Base-by-base conservation (phyloP, 2,888 invertebrate species). In the Strigamia crassipes region DNA sequence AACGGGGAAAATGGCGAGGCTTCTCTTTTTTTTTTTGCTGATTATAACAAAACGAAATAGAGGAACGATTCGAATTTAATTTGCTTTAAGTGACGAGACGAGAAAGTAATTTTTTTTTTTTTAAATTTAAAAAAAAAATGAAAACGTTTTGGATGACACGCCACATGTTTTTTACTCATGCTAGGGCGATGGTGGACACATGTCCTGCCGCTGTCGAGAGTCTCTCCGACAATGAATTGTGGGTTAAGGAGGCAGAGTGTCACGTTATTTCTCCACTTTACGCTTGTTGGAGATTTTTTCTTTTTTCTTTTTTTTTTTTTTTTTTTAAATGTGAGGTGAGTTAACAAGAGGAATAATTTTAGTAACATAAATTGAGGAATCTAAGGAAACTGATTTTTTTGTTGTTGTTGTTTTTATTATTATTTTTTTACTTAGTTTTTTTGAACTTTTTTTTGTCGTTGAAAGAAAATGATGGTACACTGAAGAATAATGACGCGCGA, bases 401-500 rank as follows among this genome's bases (percentile, higher is more conserved):
- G 8, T 15, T 56, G 21, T 21, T 56, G 21, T 56, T 56, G 18
- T n/a, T n/a, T n/a, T n/a, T n/a, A n/a, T n/a, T n/a, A n/a, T n/a
- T n/a, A n/a, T n/a, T 56, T 56, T 56, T 2, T 21, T 27, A 31
- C 31, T 73, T 73, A 73, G 31, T 73, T 73, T 73, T 31, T 73
- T 9, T 1, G 3, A 27, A 27, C 3, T 73, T 27, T 13, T 4
- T 73, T 66, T 66, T 9, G n/a, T 4, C 61, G 61, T 6, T 66
- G 8, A 18, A 66, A 23, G 23, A 27, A 73, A 73, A 73, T 73
- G 73, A 73, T 73, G 73, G 73, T 15, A 13, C 31, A 23, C 31
- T 73, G 31, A 73, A n/a, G 31, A 73, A 73, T 73, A 73, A 73
- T 31, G 73, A 73, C 31, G 73, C 31, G 73, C 27, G 31, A 73